Conservation (phyloP, 2,888 invertebrate genomes). For the Coecobrya sp. region DNA sequence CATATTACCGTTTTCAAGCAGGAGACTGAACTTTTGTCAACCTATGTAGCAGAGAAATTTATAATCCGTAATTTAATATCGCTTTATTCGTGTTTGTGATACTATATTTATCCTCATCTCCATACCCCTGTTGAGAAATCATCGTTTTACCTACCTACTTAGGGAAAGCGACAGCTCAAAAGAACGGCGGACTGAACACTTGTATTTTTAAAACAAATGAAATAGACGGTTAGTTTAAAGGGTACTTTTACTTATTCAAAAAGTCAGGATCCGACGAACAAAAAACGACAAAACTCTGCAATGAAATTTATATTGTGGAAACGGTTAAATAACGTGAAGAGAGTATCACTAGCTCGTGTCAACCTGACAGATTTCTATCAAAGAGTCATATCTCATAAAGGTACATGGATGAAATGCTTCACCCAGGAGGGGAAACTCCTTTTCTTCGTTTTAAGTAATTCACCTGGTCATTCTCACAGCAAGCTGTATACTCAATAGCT, state of each 20-base stretch:
- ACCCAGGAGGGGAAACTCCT: constrained; percentile 8
- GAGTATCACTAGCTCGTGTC: constrained; percentile 84
- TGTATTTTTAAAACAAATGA: constrained; percentile 10
- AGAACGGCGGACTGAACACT: not conserved
- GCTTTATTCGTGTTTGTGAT: constrained; percentile 67
- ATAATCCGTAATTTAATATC: constrained; percentile 71
- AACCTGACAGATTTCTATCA: constrained; percentile 86
- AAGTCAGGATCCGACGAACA: constrained; percentile 15
- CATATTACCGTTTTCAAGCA: constrained; percentile 11
- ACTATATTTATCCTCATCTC: not conserved
- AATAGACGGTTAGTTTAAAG: not conserved
- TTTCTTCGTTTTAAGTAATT: constrained; percentile 65
- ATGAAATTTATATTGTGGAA: constrained; percentile 60
- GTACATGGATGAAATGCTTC: constrained; percentile 15
- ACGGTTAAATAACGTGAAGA: constrained; percentile 77
- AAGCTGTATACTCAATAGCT: constrained; percentile 65
- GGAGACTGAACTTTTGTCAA: constrained; percentile 7
- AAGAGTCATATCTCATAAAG: constrained; percentile 84
- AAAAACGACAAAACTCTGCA: constrained; percentile 31
- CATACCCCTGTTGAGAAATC: constrained; percentile 39
- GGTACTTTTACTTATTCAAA: constrained; percentile 4
- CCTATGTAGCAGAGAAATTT: constrained; percentile 40
- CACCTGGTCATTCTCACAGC: constrained; percentile 81
- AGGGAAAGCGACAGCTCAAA: constrained; percentile 6
- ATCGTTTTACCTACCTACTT: constrained; percentile 28